Evolutionary conservation across 2,113 vertebrate genomes (phyloP).

Genomic region (Marmota flaviventris): DNA sequence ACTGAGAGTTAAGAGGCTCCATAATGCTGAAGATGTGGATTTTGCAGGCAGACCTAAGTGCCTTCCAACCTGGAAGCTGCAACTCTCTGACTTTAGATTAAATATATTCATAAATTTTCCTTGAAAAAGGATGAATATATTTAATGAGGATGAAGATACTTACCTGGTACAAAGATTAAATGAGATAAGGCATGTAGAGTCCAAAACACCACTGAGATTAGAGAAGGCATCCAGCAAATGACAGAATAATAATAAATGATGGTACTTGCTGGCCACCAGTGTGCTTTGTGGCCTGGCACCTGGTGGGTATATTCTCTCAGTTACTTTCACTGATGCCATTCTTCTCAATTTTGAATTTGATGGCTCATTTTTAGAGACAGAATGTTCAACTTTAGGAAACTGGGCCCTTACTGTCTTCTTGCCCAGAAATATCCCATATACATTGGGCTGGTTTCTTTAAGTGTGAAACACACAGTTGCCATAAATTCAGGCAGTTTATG

Average conservation of each 20-base stretch:
- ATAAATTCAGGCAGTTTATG: neutral
- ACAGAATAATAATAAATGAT: neutral
- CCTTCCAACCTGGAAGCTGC: neutral
- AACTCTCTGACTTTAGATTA: neutral
- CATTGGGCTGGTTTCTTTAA: neutral
- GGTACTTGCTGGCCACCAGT: neutral
- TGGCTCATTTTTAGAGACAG: neutral
- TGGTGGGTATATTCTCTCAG: neutral
- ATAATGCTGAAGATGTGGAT: neutral
- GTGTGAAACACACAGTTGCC: neutral
- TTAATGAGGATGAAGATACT: neutral
- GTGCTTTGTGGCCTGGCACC: neutral
- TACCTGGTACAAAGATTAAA: neutral
- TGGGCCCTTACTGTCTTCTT: neutral
- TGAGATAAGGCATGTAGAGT: neutral
- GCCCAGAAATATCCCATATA: neutral
- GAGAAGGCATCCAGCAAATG: neutral
- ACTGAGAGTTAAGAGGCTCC: neutral
- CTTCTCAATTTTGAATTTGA: neutral
- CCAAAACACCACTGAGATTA: neutral
- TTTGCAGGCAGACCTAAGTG: neutral
- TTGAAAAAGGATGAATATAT: neutral
- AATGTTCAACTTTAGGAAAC: neutral
- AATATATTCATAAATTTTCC: neutral
- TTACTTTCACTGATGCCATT: neutral